Percentiles rank a stretch among this genome's conserved stretches.
Conservation (phyloP, 2,888 invertebrate genomes). For the Chrysotoxum bicinctum region DNA sequence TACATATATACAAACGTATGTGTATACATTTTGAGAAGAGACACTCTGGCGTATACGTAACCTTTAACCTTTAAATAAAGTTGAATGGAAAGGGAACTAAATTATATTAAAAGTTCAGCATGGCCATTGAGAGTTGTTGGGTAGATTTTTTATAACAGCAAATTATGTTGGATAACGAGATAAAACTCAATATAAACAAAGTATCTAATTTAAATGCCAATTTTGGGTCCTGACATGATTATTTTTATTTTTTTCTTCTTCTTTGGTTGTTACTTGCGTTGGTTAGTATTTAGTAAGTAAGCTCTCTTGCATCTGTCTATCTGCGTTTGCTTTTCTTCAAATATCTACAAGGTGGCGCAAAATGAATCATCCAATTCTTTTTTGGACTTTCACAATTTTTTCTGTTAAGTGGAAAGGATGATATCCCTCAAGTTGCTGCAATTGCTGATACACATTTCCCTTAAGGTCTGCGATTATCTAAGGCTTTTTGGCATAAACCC, state of each 20-base stretch:
- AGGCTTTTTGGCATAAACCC: no score
- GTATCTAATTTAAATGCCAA: neutral
- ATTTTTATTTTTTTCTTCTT: neutral
- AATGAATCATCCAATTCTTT: no score
- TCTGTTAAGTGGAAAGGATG: no score
- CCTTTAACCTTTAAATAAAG: conserved; percentile 36
- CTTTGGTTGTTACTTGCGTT: neutral
- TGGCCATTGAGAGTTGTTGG: neutral
- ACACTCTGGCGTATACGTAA: conserved; percentile 48
- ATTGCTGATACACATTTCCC: no score
- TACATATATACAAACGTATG: neutral
- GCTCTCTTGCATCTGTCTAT: no score
- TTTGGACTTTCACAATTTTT: no score
- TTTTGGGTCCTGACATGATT: neutral
- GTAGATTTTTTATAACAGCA: neutral
- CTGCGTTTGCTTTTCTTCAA: no score
- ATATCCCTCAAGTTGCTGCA: no score
- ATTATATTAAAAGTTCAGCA: conserved; percentile 2
- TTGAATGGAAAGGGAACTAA: conserved; percentile 13
- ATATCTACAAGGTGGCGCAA: no score
- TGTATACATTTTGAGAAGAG: neutral
- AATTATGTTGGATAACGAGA: conserved; percentile 21
- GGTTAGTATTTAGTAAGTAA: no score
- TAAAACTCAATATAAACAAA: conserved; percentile 8
- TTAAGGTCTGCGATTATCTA: no score